Percentiles rank a stretch among this genome's conserved stretches.
Conservation (phyloP, 2,888 invertebrate genomes). For the Brenthis ino region DNA sequence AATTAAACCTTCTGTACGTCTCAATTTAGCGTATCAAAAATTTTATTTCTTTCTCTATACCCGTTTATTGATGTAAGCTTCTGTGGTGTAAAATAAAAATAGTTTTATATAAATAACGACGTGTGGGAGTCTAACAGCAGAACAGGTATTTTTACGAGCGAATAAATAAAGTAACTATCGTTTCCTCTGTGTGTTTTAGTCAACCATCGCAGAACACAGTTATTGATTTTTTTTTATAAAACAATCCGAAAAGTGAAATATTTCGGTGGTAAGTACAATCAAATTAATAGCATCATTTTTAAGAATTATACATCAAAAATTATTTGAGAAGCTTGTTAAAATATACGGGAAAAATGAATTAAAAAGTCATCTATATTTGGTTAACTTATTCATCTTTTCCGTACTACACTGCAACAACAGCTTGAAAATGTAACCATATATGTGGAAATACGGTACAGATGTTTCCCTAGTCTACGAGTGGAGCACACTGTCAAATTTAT, state of each 20-base stretch:
- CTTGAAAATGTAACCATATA: slow-evolving; percentile 14
- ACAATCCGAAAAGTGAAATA: not conserved
- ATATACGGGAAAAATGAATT: slow-evolving; percentile 10
- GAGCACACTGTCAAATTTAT: slow-evolving; percentile 19
- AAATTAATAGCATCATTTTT: not conserved
- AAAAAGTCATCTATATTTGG: slow-evolving; percentile 11
- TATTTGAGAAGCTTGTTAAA: slow-evolving; percentile 1
- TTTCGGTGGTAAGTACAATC: not conserved
- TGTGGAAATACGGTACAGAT: slow-evolving; percentile 12
- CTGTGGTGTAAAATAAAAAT: slow-evolving; percentile 21
- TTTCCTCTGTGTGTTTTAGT: slow-evolving; percentile 5
- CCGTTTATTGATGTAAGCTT: slow-evolving; percentile 34
- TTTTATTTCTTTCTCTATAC: not conserved
- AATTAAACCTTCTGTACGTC: not conserved
- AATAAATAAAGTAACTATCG: slow-evolving; percentile 17
- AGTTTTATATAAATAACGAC: slow-evolving; percentile 18
- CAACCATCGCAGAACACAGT: not conserved
- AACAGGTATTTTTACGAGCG: slow-evolving; percentile 18
- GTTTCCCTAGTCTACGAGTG: slow-evolving; percentile 17
- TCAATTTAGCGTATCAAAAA: not conserved
- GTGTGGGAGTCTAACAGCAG: slow-evolving; percentile 11
- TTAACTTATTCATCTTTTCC: slow-evolving; percentile 18
- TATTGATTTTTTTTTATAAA: not conserved
- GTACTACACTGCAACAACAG: slow-evolving; percentile 15
- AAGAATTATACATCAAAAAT: slow-evolving; percentile 1